Conservation (phyloP, 2,797 vertebrate species). For the Limnodromus scolopaceus region DNA sequence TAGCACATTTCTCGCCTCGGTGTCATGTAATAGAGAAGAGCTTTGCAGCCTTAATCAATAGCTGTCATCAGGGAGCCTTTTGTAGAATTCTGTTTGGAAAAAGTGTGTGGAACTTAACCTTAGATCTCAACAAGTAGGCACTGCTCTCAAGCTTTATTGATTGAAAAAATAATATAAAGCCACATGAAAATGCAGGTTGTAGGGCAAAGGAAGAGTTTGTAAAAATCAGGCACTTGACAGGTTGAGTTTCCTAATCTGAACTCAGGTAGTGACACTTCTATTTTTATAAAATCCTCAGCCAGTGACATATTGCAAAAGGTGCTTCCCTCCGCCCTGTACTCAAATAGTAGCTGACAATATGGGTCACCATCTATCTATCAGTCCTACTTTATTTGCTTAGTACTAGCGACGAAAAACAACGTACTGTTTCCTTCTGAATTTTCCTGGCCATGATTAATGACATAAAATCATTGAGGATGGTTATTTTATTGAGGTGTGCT, state of each 20-base stretch:
- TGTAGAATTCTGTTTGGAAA: not conserved
- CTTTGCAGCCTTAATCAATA: constrained; percentile 4
- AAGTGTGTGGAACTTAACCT: not conserved
- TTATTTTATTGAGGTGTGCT: not conserved
- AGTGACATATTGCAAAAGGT: not conserved
- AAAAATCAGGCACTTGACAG: not conserved
- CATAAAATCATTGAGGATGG: not conserved
- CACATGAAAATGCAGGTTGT: constrained; percentile 18
- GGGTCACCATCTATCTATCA: not conserved
- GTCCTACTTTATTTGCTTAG: not conserved
- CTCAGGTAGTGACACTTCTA: not conserved
- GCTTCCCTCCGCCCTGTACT: not conserved
- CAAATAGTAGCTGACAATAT: not conserved
- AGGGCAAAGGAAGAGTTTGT: not conserved
- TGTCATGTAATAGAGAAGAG: not conserved
- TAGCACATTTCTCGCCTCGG: not conserved
- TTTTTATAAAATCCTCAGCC: not conserved
- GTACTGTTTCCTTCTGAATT: not conserved
- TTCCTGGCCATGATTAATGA: not conserved
- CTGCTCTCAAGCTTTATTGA: constrained; percentile 20
- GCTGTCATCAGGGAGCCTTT: constrained; percentile 11
- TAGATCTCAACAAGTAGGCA: not conserved
- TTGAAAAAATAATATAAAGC: constrained; percentile 29
- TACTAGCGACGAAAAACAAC: not conserved
- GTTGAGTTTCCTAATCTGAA: not conserved